Evolutionary conservation across 92 coral and sea anemone genomes (phyloP), one percentile per base, ranked within the genome.

Genomic region (Bergia sp.): DNA sequence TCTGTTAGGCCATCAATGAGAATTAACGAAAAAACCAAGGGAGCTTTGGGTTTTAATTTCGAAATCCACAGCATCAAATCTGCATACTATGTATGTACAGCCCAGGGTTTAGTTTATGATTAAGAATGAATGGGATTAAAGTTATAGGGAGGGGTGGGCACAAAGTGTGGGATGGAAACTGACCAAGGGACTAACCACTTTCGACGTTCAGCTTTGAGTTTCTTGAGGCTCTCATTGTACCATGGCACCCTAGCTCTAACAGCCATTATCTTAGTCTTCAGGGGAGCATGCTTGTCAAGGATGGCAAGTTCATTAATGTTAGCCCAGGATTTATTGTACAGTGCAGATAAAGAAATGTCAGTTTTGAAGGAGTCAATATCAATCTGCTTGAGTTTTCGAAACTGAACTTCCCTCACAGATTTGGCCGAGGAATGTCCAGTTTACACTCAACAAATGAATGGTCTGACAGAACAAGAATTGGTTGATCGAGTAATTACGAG

Each of bases 311-410:
- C 80, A 36, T 65, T 76, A 10, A 20, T 44, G 7, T 76, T 49
- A 15, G 39, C 88, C 53, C 10, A 71, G 76, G 36, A 39, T 50
- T 15, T 57, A 55, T 53, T 41, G 37, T 16, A 69, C 10, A 83
- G 49, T 66, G 43, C 44, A 6, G 73, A 66, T n/a, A 8, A 81
- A 89, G n/a, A n/a, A n/a, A n/a, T 66, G 45, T 89, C 88, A 73
- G 85, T 73, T 89, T 53, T 43, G 79, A 89, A 89, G 67, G 88
- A 75, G 58, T 73, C 87, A 39, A 89, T 55, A 76, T 85, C 85
- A 36, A 67, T 90, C 8, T 77, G 74, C 42, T 85, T 90, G 23
- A 90, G 41, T 76, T 90, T 90, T 67, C 84, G 87, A 90, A 77
- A 90, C 66, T 57, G 57, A 47, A 90, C 44, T 80, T 90, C 92